A percentile compares a stretch with the other conserved stretches of the same genome.
Evolutionary conservation across 1,140 invertebrate species (phyloP).

Genomic region (Choristoneura fumiferana): DNA sequence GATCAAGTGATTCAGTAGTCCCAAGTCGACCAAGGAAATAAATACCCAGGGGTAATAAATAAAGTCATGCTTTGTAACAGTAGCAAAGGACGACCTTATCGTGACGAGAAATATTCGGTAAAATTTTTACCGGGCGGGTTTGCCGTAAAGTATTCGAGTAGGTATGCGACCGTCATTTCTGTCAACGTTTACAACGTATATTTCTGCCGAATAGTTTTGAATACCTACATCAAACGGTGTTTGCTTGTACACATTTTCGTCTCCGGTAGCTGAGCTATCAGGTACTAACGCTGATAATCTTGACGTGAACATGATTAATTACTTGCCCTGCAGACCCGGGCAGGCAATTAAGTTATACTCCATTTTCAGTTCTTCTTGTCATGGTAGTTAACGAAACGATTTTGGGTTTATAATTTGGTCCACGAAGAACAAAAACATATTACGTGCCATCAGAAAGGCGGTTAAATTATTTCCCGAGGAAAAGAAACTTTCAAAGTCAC

Average conservation of each 20-base stretch:
- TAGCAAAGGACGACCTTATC: not conserved
- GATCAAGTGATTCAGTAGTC: too few relatives aligned
- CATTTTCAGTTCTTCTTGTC: not conserved
- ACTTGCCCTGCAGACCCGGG: not conserved
- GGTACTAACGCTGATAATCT: not conserved
- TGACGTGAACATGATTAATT: constrained; percentile 8
- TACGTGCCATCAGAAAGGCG: not conserved
- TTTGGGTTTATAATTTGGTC: not conserved
- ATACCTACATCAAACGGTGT: not conserved
- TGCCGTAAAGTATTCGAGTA: not conserved
- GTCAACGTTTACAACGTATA: not conserved
- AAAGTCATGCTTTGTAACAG: not conserved
- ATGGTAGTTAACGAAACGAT: not conserved
- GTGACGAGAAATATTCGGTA: too few relatives aligned
- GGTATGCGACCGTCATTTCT: not conserved
- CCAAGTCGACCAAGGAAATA: not conserved
- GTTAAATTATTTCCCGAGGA: constrained; percentile 16
- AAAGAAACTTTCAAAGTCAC: constrained; percentile 13
- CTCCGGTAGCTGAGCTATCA: not conserved
- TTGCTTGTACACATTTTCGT: not conserved
- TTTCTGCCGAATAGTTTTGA: not conserved
- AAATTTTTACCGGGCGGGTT: too few relatives aligned
- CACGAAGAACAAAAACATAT: not conserved
- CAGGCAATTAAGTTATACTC: not conserved
- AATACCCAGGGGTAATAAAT: not conserved